phyloP scores from a whole-genome alignment of 2,113 vertebrate genomes.

The Pterophyllum scalare region DNA sequence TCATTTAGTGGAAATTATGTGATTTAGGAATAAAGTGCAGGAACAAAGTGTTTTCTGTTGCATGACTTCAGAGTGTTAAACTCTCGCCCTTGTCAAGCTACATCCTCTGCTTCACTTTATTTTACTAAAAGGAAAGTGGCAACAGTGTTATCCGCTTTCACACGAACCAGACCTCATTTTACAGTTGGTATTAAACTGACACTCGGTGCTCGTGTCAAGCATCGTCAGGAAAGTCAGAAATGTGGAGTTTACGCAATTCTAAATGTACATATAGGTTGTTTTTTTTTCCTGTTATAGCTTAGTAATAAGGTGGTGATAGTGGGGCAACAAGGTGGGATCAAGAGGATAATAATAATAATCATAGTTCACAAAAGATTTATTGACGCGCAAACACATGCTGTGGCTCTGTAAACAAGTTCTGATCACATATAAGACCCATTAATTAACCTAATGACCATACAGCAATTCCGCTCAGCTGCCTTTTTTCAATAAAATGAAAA shows the following conservation, averaged over 20 bases:
- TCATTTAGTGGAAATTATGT: too few relatives aligned
- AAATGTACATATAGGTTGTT: too few relatives aligned
- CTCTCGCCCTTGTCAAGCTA: neutral
- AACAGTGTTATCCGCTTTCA: conserved; percentile 21
- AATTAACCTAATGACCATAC: neutral
- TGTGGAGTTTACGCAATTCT: neutral
- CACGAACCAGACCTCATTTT: conserved; percentile 28
- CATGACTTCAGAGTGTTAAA: conserved; percentile 2
- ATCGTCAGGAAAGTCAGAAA: neutral
- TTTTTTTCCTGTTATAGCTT: neutral
- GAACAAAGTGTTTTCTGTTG: neutral
- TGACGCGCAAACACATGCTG: neutral
- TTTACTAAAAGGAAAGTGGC: conserved; percentile 12
- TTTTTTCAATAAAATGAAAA: too few relatives aligned
- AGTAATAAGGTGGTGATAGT: neutral
- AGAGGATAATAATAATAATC: too few relatives aligned
- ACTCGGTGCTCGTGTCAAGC: neutral
- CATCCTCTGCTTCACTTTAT: conserved; percentile 35
- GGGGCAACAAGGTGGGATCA: fast-evolving
- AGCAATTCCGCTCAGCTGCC: too few relatives aligned
- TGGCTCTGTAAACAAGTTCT: too few relatives aligned
- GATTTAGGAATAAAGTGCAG: too few relatives aligned
- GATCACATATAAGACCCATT: too few relatives aligned
- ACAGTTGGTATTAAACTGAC: conserved; percentile 11
- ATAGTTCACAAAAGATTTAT: neutral